Percentiles rank a stretch among this genome's conserved stretches.
Evolutionary conservation across 2,888 invertebrate genomes (phyloP).

Genomic region (Caenorhabditis macrosperma): DNA sequence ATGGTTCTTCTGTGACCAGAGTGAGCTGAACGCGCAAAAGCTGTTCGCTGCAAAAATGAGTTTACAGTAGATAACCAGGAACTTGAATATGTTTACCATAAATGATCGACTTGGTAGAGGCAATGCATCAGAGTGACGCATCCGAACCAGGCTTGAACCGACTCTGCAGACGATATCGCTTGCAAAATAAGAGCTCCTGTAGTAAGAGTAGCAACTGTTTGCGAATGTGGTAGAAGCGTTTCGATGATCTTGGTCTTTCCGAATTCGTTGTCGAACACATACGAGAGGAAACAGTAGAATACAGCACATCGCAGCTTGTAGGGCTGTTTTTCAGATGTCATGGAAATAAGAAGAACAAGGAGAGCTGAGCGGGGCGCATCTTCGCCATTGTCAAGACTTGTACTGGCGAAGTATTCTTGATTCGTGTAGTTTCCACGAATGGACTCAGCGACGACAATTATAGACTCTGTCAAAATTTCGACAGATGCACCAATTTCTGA

Average conservation of each 20-base stretch:
- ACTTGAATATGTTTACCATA: conserved; percentile 49
- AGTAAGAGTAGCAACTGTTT: conserved; percentile 77
- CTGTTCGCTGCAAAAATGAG: conserved; percentile 86
- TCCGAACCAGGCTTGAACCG: conserved; percentile 88
- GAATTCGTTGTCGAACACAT: conserved; percentile 91
- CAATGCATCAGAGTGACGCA: conserved; percentile 92
- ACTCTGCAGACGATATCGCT: conserved; percentile 66
- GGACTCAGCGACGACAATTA: conserved; percentile 92
- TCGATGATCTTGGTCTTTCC: conserved; percentile 86
- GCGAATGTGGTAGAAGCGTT: conserved; percentile 91
- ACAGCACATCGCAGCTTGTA: conserved; percentile 92
- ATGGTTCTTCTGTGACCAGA: conserved; percentile 85
- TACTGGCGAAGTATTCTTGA: conserved; percentile 91
- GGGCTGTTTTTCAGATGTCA: conserved; percentile 98
- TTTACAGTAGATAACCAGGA: not conserved
- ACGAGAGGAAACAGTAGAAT: conserved; percentile 97
- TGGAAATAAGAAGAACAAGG: conserved; percentile 95
- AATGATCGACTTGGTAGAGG: conserved; percentile 85
- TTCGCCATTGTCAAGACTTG: conserved; percentile 55
- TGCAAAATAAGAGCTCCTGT: conserved; percentile 63
- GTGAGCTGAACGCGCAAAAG: conserved; percentile 92
- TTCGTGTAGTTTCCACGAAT: conserved; percentile 92
- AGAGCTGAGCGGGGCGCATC: conserved; percentile 86
- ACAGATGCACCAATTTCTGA: conserved; percentile 93
- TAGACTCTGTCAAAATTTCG: conserved; percentile 85